Evolutionary conservation across 2,113 vertebrate genomes (phyloP), one percentile per base, ranked within the genome.

Genomic region (Naja naja): DNA sequence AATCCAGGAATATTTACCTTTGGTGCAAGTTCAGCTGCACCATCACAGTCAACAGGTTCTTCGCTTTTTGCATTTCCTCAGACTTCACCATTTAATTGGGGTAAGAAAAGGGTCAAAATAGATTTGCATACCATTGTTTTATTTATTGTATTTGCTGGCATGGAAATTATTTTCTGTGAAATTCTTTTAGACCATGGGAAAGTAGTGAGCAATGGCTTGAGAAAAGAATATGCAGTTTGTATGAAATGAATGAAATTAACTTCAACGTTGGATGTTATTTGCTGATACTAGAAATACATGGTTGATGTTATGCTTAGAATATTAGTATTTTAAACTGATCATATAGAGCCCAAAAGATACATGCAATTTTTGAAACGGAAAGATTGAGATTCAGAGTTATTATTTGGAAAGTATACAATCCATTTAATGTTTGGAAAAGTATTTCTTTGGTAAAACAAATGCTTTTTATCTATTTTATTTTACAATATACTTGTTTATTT

Each of bases 1-100:
- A 98, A 10, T 91, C 98, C 95, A 56, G 96, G 97, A 92, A 98
- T 99, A n/a, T 99, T 99, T 96, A 98, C 98, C 25, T 99, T 99
- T 90, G 97, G 97, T 95, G 98, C 96, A 0, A 98, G 96, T 87
- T 1, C 96, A 54, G 53, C 96, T 43, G 95, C 97, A 22, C 47
- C 98, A 45, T 94, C 98, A n/a, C 96, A 98, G 6, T 90, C 98
- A 16, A 91, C 98, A 14, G 96, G 97, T 86, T 94, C 98, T 25
- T 96, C 97, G 34, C 96, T 96, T 95, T 99, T 99, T 96, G 86
- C 96, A 0, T 99, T 99, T 94, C 93, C 54, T 94, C 98, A 98
- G 96, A 1, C 96, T 0, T 0, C 96, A 1, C 0, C 96, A 25
- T 99, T 99, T 94, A 98, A 98, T 92, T 99, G 88, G 99, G 99